Evolutionary conservation across 2,888 invertebrate species (phyloP), one percentile per base, ranked within the genome.

Genomic region (Anodontia alba): DNA sequence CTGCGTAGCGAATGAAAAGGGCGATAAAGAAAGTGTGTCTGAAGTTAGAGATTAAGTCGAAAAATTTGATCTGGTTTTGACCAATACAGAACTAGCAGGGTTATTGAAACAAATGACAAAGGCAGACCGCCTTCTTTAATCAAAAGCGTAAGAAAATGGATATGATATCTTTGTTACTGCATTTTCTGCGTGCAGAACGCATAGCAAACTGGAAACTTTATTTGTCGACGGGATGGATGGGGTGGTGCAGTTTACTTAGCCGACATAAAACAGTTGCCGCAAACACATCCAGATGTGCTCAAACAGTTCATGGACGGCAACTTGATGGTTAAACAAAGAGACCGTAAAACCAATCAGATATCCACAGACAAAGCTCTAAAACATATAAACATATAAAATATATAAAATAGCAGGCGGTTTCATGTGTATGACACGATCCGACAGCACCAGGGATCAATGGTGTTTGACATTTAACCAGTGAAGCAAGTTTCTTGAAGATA

Each of bases 191-290:
- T 38, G 38, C 20, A 69, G 38, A 69, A 29, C 23, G 20, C 26
- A 36, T 10, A 33, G 33, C 29, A 33, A 36, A 42, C 3, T 42
- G 69, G 43, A 69, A 69, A 69, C 69, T 42, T 36, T 38, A 42
- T 29, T 42, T 36, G 36, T 36, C 69, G 7, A 20, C 83, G 73
- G 8, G 78, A 82, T 62, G 54, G 71, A 1, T 54, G 76, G 36
- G 83, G 82, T 75, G 80, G 81, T 1, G 42, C 80, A 10, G 72
- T 82, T 7, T 83, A 82, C 68, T 66, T 83, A 20, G 49, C 80
- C 3, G 81, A 83, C 26, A 76, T 79, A 71, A 57, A 15, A 20
- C 42, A 20, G n/a, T 38, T 79, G 20, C n/a, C 31, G 10, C 0
- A 73, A 8, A 33, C 73, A 3, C 20, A n/a, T 5, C 78, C 78